Evolutionary conservation across 1,140 invertebrate species (phyloP).

Genomic region (Zaprionus vittiger): DNA sequence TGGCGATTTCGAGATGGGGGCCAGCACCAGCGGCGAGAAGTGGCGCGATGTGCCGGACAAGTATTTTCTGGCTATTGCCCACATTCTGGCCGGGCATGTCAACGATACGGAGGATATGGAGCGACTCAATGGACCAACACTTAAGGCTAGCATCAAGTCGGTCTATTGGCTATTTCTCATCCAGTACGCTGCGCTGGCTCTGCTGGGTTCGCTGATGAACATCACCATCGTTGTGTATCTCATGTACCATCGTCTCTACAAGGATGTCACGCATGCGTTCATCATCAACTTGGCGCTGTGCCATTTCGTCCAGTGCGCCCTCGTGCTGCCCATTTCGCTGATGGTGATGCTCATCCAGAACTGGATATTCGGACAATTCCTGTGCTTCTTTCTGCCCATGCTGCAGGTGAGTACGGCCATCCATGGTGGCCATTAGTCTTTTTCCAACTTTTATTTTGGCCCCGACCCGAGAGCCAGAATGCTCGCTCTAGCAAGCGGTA

Average conservation of each 20-base stretch:
- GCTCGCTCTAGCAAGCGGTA: not conserved
- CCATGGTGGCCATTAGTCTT: slow-evolving; percentile 17
- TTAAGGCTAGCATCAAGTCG: slow-evolving; percentile 84
- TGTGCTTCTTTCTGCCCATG: slow-evolving; percentile 91
- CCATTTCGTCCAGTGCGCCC: slow-evolving; percentile 88
- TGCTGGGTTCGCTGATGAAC: slow-evolving; percentile 87
- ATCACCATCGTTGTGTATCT: slow-evolving; percentile 87
- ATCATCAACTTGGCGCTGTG: slow-evolving; percentile 89
- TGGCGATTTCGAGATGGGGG: slow-evolving; percentile 40
- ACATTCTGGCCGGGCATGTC: slow-evolving; percentile 65
- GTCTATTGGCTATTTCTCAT: slow-evolving; percentile 88
- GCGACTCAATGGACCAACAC: slow-evolving; percentile 68
- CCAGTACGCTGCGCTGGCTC: slow-evolving; percentile 87
- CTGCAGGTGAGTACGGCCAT: slow-evolving; percentile 86
- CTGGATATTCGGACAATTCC: slow-evolving; percentile 90
- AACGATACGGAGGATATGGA: slow-evolving; percentile 74
- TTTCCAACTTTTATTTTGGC: slow-evolving; percentile 6
- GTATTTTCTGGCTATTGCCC: slow-evolving; percentile 71
- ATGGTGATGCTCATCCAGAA: slow-evolving; percentile 89
- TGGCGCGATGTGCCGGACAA: slow-evolving; percentile 74
- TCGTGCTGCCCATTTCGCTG: slow-evolving; percentile 89
- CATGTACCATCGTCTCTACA: slow-evolving; percentile 86
- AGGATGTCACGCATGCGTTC: slow-evolving; percentile 88
- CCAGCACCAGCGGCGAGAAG: slow-evolving; percentile 53
- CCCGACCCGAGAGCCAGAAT: not conserved